A percentile compares a stretch with the other conserved stretches of the same genome.
Conservation (phyloP, 2,113 vertebrate genomes). For the Actinemys pallida region DNA sequence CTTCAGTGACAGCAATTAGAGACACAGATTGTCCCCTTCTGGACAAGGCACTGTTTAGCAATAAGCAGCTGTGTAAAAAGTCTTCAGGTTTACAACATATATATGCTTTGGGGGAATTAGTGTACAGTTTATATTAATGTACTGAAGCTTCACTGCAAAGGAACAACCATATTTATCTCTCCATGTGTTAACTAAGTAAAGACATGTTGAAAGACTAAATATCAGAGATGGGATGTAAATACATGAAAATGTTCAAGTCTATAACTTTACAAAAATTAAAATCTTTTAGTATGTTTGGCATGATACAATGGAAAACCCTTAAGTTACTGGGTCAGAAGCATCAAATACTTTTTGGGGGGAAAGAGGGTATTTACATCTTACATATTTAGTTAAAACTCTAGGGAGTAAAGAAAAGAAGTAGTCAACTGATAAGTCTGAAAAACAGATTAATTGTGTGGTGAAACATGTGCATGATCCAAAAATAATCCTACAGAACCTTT, state of each 20-base stretch:
- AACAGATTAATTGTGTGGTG: slow-evolving; percentile 73
- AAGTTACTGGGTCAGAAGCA: neutral
- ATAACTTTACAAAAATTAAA: slow-evolving; percentile 59
- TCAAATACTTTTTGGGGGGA: neutral
- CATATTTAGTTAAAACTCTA: slow-evolving; percentile 10
- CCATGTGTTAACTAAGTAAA: slow-evolving; percentile 78
- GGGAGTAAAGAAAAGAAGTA: slow-evolving; percentile 37
- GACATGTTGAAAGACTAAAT: slow-evolving; percentile 77
- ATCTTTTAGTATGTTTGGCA: slow-evolving; percentile 8
- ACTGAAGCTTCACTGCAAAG: slow-evolving; percentile 82
- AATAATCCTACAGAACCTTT: slow-evolving; percentile 67
- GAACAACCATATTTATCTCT: slow-evolving; percentile 79
- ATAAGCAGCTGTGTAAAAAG: slow-evolving; percentile 99
- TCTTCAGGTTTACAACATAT: slow-evolving; percentile 94
- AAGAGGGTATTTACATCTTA: neutral
- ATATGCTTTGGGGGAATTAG: slow-evolving; percentile 92
- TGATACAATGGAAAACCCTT: slow-evolving; percentile 1
- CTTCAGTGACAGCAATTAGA: slow-evolving; percentile 99
- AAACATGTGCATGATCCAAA: slow-evolving; percentile 68
- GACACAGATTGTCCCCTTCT: slow-evolving; percentile 99
- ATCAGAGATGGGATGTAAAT: slow-evolving; percentile 49
- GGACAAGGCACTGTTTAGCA: slow-evolving; percentile 99
- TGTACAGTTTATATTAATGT: slow-evolving; percentile 91
- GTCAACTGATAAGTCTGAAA: slow-evolving; percentile 74
- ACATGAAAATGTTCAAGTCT: slow-evolving; percentile 47